These are phyloP conservation scores for Chaetorhynchus papuensis DNA, from an alignment of 2,113 vertebrate genomes.

Conservation along the genomic window DNA sequence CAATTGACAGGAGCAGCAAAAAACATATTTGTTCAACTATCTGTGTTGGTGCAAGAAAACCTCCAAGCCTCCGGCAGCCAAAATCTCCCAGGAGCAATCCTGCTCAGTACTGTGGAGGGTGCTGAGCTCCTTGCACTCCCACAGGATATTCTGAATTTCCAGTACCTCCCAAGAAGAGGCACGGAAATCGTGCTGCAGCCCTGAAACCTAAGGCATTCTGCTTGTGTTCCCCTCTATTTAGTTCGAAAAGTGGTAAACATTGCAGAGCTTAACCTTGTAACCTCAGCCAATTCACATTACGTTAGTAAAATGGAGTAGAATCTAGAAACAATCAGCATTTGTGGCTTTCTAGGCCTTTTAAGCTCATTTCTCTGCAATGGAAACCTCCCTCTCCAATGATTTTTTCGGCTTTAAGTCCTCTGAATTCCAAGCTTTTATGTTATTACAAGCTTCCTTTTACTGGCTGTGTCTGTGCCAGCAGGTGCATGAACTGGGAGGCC, in stretches of 20 bases:
- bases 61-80: background rate
- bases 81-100: background rate
- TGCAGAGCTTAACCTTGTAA: constrained; percentile 48
- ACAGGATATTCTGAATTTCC: background rate
- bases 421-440: constrained; percentile 45
- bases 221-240: constrained; percentile 6
- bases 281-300: constrained; percentile 32
- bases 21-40: accelerated
- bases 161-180: constrained; percentile 25
- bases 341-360: constrained; percentile 30
- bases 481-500: constrained; percentile 17
- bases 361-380: background rate
- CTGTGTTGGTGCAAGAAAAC: background rate
- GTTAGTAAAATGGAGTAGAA: constrained; percentile 26
- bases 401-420: background rate
- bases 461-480: constrained; percentile 22
- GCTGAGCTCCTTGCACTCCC: background rate
- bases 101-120: background rate
- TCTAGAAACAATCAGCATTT: constrained; percentile 29
- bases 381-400: background rate
- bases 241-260: constrained; percentile 37
- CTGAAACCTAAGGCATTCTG: background rate
- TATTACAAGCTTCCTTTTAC: constrained; percentile 37
- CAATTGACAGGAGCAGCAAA: background rate
- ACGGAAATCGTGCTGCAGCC: background rate